A percentile compares a stretch with the other conserved stretches of the same genome.
Evolutionary conservation across 2,113 vertebrate genomes (phyloP).

Genomic region (Campylomormyrus numenius): DNA sequence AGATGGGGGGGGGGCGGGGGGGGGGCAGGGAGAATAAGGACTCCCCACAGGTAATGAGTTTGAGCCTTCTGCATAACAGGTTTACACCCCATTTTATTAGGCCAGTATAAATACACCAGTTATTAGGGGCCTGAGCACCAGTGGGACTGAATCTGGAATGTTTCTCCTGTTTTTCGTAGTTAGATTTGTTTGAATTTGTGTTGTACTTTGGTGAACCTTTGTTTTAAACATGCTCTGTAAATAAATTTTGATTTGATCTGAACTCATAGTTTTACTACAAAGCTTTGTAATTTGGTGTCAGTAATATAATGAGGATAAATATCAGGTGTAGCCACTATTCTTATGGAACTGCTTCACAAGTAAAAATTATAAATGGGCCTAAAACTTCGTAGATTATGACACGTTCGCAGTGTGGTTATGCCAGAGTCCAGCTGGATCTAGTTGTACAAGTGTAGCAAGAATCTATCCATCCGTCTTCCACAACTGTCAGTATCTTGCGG

Average conservation of each 20-base stretch:
- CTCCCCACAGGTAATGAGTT: background rate
- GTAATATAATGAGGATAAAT: background rate
- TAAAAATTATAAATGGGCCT: background rate
- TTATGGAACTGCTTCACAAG: background rate
- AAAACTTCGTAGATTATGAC: background rate
- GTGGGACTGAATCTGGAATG: background rate
- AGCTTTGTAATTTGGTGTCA: background rate
- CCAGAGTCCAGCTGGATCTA: background rate
- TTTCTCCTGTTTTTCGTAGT: background rate
- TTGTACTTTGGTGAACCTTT: background rate
- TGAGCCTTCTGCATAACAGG: background rate
- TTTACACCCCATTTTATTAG: background rate
- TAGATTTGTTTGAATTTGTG: background rate
- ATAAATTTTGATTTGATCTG: background rate
- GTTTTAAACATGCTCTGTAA: background rate
- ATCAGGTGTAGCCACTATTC: background rate
- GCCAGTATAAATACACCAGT: background rate
- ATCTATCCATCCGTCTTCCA: background rate
- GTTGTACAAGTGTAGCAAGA: background rate
- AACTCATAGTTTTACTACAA: background rate
- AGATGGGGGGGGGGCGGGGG: background rate
- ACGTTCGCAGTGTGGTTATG: background rate
- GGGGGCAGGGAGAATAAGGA: background rate
- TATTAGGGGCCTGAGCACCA: background rate
- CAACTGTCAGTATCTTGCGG: background rate